These are phyloP conservation scores for Riptortus pedestris DNA, from an alignment of 1,140 invertebrate genomes.

Conservation along the genomic window DNA sequence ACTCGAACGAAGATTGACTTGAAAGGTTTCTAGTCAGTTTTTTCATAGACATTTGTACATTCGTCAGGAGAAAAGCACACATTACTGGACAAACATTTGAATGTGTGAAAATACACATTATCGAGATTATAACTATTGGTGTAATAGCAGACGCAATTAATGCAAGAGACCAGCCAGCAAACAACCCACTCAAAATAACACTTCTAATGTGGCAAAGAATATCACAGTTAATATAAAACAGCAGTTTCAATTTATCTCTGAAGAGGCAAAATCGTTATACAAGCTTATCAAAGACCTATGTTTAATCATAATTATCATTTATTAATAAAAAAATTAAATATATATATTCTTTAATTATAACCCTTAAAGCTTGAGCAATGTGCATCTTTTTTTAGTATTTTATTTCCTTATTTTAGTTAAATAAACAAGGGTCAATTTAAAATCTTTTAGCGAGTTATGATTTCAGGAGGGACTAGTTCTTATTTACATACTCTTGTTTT, in stretches of 20 bases:
- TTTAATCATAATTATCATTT: not conserved
- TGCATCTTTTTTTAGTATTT: not conserved
- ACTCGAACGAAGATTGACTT: too few relatives aligned
- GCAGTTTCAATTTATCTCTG: not conserved
- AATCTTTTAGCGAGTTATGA: constrained; percentile 3
- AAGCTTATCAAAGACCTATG: not conserved
- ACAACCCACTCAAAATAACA: not conserved
- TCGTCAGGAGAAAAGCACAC: too few relatives aligned
- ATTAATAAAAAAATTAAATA: not conserved
- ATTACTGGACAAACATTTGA: too few relatives aligned
- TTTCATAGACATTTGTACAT: too few relatives aligned
- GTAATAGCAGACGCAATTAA: not conserved
- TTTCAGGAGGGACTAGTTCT: constrained; percentile 2
- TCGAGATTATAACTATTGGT: too few relatives aligned
- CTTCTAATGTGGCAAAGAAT: constrained; percentile 2
- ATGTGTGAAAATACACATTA: too few relatives aligned
- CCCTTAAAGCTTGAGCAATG: constrained; percentile 15
- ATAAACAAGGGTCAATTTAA: not conserved
- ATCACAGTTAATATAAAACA: constrained; percentile 10
- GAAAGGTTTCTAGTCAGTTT: too few relatives aligned
- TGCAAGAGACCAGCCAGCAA: not conserved
- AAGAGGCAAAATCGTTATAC: constrained; percentile 3
- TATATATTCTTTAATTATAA: not conserved
- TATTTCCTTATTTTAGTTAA: not conserved
- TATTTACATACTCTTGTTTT: not conserved